phyloP scores from a whole-genome alignment of 2,113 vertebrate species.

The Corythaixoides concolor region DNA sequence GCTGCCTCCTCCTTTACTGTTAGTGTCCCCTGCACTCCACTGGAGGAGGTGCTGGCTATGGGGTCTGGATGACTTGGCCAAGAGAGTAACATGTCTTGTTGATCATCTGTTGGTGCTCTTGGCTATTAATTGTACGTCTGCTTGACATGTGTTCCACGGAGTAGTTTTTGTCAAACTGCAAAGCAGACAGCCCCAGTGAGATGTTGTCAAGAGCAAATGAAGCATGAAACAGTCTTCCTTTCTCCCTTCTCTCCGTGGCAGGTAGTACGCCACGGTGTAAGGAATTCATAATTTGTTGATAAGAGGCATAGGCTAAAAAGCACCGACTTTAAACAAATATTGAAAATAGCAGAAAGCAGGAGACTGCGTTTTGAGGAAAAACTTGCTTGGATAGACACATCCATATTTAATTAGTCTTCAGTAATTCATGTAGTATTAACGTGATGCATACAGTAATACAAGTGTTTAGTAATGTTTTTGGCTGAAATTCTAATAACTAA shows the following conservation, averaged over 20 bases:
- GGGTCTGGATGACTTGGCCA: neutral
- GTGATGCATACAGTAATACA: neutral
- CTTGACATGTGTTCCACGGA: neutral
- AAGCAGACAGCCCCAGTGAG: neutral
- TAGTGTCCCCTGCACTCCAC: neutral
- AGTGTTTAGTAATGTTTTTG: neutral
- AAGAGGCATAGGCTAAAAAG: neutral
- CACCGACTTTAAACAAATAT: conserved; percentile 26
- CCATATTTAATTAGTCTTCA: conserved; percentile 44
- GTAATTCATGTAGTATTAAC: conserved; percentile 14
- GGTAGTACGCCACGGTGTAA: neutral
- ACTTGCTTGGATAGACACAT: conserved; percentile 14
- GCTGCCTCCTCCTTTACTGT: neutral
- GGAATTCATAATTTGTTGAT: neutral
- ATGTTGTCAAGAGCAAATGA: neutral
- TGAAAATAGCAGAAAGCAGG: conserved; percentile 19
- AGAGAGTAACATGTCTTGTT: neutral
- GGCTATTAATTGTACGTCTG: neutral
- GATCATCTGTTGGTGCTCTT: neutral
- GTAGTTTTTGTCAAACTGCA: neutral
- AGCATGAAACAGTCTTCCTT: neutral
- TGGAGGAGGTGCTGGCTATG: neutral
- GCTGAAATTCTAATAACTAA: neutral
- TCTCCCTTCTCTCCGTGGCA: neutral
- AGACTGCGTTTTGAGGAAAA: neutral